Evolutionary conservation across 1,140 invertebrate species (phyloP).

Genomic region (Rhagoletis zephyria): DNA sequence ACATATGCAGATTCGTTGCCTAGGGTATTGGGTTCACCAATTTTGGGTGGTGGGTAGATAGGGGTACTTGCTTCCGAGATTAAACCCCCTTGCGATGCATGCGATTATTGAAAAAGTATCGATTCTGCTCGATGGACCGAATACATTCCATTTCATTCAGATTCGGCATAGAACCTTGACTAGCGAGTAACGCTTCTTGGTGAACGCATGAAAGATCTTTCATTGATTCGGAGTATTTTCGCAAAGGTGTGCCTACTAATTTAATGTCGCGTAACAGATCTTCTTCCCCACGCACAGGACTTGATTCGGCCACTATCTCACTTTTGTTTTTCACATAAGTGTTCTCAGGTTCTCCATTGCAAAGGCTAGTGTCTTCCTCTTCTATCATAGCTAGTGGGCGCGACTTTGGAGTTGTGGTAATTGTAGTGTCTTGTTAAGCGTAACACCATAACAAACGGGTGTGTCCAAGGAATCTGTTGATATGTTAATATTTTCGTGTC

Average conservation of each 20-base stretch:
- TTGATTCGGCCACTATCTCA: neutral
- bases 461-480: constrained; percentile 61
- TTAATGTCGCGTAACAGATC: constrained; percentile 67
- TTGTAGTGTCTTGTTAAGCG: constrained; percentile 65
- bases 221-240: constrained; percentile 72
- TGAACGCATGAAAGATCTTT: constrained; percentile 65
- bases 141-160: constrained; percentile 68
- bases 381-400: constrained; percentile 64
- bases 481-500: constrained; percentile 59
- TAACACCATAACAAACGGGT: constrained; percentile 42
- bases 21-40: neutral
- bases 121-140: constrained; percentile 70
- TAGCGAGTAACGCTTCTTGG: constrained; percentile 62
- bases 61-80: neutral
- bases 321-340: constrained; percentile 1
- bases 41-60: neutral
- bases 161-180: constrained; percentile 72
- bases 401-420: constrained; percentile 60
- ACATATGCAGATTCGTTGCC: neutral
- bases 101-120: constrained; percentile 62
- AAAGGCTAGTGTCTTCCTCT: constrained; percentile 62
- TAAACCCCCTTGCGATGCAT: neutral
- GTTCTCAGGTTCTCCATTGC: neutral
- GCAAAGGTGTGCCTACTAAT: constrained; percentile 66
- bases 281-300: constrained; percentile 19